Percentiles rank a stretch among this genome's conserved stretches.
Evolutionary conservation across 2,888 invertebrate genomes (phyloP).

Genomic region (Stenchaetothrips biformis): DNA sequence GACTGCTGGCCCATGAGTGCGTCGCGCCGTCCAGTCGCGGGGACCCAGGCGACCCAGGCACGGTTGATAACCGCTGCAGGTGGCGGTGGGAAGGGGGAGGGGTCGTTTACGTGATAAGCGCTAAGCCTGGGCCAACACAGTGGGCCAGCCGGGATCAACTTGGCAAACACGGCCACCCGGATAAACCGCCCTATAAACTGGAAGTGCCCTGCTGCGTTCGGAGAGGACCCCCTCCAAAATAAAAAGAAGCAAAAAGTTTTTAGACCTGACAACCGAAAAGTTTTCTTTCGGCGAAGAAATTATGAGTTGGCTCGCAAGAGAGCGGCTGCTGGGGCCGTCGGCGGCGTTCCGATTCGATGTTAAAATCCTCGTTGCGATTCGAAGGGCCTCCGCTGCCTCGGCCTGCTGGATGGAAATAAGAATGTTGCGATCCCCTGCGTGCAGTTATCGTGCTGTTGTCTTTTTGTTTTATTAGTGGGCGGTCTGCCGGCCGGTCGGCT

Average conservation of each 20-base stretch:
- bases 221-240: too few species aligned
- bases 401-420: too few species aligned
- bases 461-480: not conserved
- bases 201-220: too few species aligned
- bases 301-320: too few species aligned
- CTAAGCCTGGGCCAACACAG: not conserved
- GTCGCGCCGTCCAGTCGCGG: not conserved
- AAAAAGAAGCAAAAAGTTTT: too few species aligned
- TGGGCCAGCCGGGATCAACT: not conserved
- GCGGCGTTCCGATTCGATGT: too few species aligned
- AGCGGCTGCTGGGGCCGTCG: too few species aligned
- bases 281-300: too few species aligned
- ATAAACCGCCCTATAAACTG: not conserved
- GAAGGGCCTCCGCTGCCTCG: too few species aligned
- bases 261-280: too few species aligned
- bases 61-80: not conserved
- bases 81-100: not conserved
- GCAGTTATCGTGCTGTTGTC: not conserved
- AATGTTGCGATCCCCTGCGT: not conserved
- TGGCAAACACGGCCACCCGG: not conserved
- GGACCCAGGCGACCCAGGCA: not conserved
- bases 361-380: too few species aligned
- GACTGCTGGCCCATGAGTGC: too few species aligned
- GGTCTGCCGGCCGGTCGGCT: not conserved
- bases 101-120: not conserved